These are phyloP conservation scores for Napeogenes inachia DNA, from an alignment of 2,888 invertebrate species.

Conservation along the genomic window DNA sequence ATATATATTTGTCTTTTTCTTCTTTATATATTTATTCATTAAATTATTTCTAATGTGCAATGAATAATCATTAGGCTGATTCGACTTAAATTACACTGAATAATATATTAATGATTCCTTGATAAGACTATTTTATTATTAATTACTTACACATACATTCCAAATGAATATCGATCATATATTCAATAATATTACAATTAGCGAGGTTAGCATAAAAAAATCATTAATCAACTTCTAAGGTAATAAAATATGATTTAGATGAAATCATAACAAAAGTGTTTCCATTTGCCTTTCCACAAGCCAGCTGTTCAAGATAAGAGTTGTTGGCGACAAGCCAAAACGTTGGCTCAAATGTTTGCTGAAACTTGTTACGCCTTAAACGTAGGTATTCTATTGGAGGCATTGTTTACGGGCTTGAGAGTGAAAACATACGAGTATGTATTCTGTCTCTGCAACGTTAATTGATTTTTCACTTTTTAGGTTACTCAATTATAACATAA, in stretches of 20 bases:
- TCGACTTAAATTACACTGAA: no score
- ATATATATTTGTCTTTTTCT: background rate
- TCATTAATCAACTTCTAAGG: no score
- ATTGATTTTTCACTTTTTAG: no score
- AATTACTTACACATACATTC: no score
- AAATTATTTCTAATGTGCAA: no score
- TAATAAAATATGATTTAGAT: background rate
- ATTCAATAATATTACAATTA: no score
- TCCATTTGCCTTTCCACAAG: background rate
- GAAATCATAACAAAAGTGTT: background rate
- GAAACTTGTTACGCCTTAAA: conserved; percentile 19
- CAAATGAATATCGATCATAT: no score
- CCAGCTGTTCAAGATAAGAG: conserved; percentile 4
- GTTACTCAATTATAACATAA: no score
- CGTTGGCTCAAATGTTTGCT: conserved; percentile 17
- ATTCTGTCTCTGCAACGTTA: background rate
- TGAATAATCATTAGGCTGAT: no score
- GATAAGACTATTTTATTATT: no score
- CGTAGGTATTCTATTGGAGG: conserved; percentile 1
- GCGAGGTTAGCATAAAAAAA: no score
- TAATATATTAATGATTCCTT: no score
- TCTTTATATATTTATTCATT: background rate
- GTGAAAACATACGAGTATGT: background rate
- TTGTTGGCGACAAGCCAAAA: conserved; percentile 15
- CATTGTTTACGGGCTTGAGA: background rate